Evolutionary conservation across 30 jellyfish, hydroid and myxozoan species (phyloP).

Genomic region (Turritopsis rubra): DNA sequence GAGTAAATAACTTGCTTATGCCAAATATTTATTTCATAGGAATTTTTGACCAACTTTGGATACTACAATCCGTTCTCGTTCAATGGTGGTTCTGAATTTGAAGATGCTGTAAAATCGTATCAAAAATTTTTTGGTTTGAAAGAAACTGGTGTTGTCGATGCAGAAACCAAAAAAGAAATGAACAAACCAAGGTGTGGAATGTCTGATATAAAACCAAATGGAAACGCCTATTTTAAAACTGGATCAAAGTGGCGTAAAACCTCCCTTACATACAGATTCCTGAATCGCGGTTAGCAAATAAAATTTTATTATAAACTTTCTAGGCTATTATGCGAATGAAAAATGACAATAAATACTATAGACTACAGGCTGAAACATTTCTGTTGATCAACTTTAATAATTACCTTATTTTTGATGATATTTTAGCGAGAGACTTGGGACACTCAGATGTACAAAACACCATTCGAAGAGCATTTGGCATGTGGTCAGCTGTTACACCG

Average conservation of each 20-base stretch:
- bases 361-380: neutral
- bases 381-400: too few species aligned
- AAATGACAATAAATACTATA: neutral
- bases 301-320: too few species aligned
- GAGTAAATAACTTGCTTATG: too few species aligned
- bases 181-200: constrained; percentile 16
- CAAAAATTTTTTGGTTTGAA: constrained; percentile 6
- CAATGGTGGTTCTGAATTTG: constrained; percentile 9
- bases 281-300: neutral
- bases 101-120: neutral
- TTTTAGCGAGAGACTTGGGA: neutral
- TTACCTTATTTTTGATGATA: neutral
- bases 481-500: neutral
- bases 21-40: too few species aligned
- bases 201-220: constrained; percentile 3
- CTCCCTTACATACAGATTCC: constrained; percentile 8
- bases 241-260: constrained; percentile 1
- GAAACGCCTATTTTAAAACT: neutral
- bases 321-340: too few species aligned
- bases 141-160: constrained; percentile 12
- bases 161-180: constrained; percentile 4
- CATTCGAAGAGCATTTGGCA: neutral
- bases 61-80: constrained; percentile 4
- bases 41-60: neutral
- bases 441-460: neutral